Percentiles rank a stretch among this genome's conserved stretches.
These are phyloP conservation scores for Drosophila pruinosa DNA, from an alignment of 1,140 invertebrate species.

Conservation along the genomic window DNA sequence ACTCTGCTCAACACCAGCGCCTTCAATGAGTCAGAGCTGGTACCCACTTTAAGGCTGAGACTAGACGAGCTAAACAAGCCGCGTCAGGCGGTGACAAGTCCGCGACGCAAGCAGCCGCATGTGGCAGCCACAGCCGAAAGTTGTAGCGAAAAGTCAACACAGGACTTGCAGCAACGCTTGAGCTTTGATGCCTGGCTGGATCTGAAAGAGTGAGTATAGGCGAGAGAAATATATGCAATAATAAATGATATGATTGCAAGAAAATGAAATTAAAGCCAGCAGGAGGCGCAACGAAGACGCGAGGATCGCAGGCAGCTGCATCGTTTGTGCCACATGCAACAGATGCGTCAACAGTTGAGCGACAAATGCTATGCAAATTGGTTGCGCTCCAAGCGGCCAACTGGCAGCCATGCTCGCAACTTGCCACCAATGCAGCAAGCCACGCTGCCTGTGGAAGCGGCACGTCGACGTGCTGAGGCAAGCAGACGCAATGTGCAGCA, in stretches of 20 bases:
- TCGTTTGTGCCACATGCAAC: not conserved
- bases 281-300: not conserved
- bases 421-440: not conserved
- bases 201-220: slow-evolving; percentile 17
- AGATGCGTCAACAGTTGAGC: slow-evolving; percentile 23
- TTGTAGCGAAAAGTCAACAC: not conserved
- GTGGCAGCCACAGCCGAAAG: not conserved
- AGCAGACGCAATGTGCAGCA: not conserved
- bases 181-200: slow-evolving; percentile 27
- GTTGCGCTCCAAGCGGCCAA: slow-evolving; percentile 30
- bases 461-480: not conserved
- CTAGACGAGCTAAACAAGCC: no score
- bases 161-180: not conserved
- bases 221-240: not conserved
- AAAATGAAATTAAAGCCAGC: not conserved
- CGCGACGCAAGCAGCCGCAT: not conserved
- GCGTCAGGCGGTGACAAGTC: slow-evolving; percentile 2
- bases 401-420: not conserved
- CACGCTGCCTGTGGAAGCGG: not conserved
- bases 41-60: no score
- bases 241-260: not conserved
- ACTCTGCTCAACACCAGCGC: no score
- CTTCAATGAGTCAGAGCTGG: no score
- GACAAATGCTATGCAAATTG: slow-evolving; percentile 27
- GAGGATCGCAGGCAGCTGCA: slow-evolving; percentile 8